phyloP scores from a whole-genome alignment of 2,113 vertebrate genomes.

The Urocitellus parryii region DNA sequence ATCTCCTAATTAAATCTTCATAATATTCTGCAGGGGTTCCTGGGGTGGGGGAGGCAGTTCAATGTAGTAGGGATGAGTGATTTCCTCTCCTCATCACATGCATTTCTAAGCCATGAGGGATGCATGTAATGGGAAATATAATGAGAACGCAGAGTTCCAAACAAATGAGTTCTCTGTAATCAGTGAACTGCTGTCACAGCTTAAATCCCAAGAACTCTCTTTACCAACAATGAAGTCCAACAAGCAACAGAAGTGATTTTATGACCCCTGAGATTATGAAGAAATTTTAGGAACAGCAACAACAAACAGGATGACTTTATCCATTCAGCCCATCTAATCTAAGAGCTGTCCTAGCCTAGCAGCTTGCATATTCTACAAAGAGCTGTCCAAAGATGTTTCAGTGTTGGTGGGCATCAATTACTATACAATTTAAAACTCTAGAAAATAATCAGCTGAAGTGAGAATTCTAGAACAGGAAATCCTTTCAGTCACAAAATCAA shows the following conservation, averaged over 20 bases:
- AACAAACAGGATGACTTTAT: neutral
- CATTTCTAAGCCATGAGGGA: neutral
- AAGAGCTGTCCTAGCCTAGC: neutral
- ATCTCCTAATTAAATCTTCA: neutral
- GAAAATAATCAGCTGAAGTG: neutral
- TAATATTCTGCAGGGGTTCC: neutral
- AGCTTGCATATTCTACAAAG: neutral
- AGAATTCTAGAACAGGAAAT: neutral
- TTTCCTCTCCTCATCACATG: neutral
- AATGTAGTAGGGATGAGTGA: fast-evolving
- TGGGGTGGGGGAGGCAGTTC: no score
- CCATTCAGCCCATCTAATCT: neutral
- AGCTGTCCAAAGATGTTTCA: neutral
- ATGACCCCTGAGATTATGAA: neutral
- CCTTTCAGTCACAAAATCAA: neutral
- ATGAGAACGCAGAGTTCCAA: neutral
- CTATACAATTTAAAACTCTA: neutral
- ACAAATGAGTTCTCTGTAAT: neutral
- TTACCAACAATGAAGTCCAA: neutral
- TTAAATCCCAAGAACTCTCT: neutral
- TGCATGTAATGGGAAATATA: neutral
- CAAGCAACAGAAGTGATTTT: neutral
- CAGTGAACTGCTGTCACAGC: neutral
- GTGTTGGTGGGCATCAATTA: neutral
- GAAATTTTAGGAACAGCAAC: neutral